Conservation (phyloP, 2,797 vertebrate genomes). For the Cebuella pygmaea region DNA sequence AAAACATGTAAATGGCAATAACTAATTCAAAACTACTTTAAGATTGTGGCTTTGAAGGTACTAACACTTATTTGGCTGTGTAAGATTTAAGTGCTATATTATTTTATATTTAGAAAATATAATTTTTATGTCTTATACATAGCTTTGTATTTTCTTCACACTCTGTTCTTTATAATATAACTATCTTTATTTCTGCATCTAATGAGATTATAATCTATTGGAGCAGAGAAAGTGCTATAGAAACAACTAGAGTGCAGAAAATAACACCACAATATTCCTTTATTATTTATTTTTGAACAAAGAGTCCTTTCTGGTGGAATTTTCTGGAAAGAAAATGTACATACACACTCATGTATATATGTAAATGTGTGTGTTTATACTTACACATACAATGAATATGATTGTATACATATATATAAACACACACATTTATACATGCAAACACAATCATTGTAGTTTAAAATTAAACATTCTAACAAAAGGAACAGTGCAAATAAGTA, state of each 20-base stretch:
- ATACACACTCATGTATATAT: neutral
- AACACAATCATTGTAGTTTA: neutral
- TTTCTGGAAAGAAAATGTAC: neutral
- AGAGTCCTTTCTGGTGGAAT: neutral
- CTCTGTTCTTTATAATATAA: neutral
- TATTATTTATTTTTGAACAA: neutral
- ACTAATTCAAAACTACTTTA: slow-evolving; percentile 12
- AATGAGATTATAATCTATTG: neutral
- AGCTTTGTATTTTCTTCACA: neutral
- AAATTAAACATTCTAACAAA: slow-evolving; percentile 23
- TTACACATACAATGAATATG: too few species aligned
- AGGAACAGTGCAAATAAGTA: neutral
- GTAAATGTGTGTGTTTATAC: neutral
- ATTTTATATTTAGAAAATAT: neutral
- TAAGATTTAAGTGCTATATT: neutral
- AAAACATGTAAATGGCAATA: neutral
- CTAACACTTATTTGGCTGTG: neutral
- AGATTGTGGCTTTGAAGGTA: neutral
- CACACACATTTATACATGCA: neutral
- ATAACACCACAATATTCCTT: neutral
- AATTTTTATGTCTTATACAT: neutral
- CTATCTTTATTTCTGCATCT: neutral
- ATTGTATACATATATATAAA: neutral
- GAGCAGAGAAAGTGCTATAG: neutral
- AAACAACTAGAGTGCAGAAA: neutral